Evolutionary conservation across 2,113 vertebrate genomes (phyloP).

Genomic region (Octodon degus): DNA sequence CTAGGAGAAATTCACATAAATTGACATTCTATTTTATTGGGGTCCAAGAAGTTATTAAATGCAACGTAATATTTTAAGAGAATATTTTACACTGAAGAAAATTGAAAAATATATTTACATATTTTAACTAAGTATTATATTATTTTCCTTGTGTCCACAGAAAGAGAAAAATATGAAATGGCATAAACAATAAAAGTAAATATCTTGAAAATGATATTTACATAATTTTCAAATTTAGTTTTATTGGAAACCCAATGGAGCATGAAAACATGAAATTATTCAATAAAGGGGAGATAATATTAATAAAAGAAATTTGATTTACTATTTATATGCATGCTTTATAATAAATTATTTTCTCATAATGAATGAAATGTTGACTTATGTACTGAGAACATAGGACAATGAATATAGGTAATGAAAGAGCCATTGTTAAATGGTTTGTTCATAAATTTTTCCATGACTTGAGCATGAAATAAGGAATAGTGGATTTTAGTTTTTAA

Average conservation of each 20-base stretch:
- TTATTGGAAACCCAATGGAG: neutral
- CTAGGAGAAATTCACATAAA: neutral
- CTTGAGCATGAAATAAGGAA: neutral
- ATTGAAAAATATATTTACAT: neutral
- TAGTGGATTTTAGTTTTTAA: neutral
- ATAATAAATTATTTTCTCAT: neutral
- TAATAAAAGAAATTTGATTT: conserved; percentile 40
- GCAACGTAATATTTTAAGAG: neutral
- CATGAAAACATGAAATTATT: neutral
- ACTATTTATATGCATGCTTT: neutral
- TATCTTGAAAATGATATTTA: conserved; percentile 27
- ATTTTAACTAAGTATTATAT: neutral
- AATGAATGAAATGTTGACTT: conserved; percentile 28
- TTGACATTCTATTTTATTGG: neutral
- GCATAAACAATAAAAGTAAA: neutral
- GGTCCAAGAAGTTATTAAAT: neutral
- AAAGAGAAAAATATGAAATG: neutral
- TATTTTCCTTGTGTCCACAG: neutral
- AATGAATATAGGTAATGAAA: neutral
- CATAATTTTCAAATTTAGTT: conserved; percentile 10
- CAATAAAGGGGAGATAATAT: neutral
- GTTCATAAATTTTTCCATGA: conserved; percentile 1
- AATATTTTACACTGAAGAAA: neutral
- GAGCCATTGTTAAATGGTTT: neutral
- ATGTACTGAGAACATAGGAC: neutral